A percentile compares a stretch with the other conserved stretches of the same genome.
Evolutionary conservation across 2,113 vertebrate genomes (phyloP).

Genomic region (Paratilapia polleni): DNA sequence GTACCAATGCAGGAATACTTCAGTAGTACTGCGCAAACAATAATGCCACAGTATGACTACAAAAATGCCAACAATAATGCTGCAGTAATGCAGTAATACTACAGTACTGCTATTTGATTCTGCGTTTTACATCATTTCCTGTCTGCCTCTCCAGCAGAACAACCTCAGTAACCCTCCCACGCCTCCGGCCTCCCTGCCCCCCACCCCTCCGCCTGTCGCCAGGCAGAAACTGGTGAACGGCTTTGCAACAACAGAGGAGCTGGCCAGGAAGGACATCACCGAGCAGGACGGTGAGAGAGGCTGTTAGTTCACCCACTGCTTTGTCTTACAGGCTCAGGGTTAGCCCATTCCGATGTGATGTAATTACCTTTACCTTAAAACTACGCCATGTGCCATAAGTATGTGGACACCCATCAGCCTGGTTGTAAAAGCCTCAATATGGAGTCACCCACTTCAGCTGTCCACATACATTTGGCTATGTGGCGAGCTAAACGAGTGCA

Average conservation of each 20-base stretch:
- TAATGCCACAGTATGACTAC: too few relatives aligned
- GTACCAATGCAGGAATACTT: slow-evolving; percentile 22
- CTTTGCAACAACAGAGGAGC: slow-evolving; percentile 92
- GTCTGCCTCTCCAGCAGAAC: slow-evolving; percentile 84
- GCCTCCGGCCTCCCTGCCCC: slow-evolving; percentile 95
- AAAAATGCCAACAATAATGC: too few relatives aligned
- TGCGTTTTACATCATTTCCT: neutral
- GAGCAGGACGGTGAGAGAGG: slow-evolving; percentile 82
- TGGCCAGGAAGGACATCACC: slow-evolving; percentile 86
- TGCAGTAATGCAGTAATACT: too few relatives aligned
- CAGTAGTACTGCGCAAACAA: neutral
- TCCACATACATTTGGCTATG: neutral
- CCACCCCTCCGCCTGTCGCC: slow-evolving; percentile 91
- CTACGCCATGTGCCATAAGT: neutral
- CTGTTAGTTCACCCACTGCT: neutral
- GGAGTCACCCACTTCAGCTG: too few relatives aligned
- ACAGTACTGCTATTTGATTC: neutral
- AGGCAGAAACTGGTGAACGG: slow-evolving; percentile 95
- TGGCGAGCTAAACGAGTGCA: neutral
- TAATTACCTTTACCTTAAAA: too few relatives aligned
- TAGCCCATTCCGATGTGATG: neutral
- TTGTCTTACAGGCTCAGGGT: neutral
- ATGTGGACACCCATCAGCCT: too few relatives aligned
- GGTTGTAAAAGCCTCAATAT: too few relatives aligned
- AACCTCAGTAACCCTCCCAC: slow-evolving; percentile 98